Conservation (phyloP, 2,888 invertebrate species). For the Eucriotettix oculatus region DNA sequence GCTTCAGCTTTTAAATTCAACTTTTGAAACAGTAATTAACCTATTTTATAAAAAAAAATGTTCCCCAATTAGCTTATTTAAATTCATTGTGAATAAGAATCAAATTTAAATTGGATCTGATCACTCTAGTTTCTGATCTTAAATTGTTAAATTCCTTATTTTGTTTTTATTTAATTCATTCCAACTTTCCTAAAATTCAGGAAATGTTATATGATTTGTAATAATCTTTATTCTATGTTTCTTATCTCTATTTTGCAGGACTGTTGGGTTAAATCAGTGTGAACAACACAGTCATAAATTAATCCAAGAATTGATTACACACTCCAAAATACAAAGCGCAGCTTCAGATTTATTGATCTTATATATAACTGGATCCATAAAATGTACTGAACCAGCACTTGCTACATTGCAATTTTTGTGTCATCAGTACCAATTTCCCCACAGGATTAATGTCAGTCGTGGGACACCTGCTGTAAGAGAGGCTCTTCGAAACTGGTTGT, state of each 20-base stretch:
- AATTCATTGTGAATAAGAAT: too few relatives aligned
- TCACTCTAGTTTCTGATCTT: too few relatives aligned
- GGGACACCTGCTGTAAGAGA: not conserved
- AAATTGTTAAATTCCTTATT: too few relatives aligned
- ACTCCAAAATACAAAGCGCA: slow-evolving; percentile 18
- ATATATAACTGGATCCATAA: not conserved
- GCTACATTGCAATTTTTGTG: not conserved
- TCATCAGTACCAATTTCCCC: not conserved
- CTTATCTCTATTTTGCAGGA: slow-evolving; percentile 20
- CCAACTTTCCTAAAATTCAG: too few relatives aligned
- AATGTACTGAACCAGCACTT: not conserved
- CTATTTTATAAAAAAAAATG: too few relatives aligned
- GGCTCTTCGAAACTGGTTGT: not conserved
- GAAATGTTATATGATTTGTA: too few relatives aligned
- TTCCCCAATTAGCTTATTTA: too few relatives aligned
- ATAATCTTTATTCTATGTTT: too few relatives aligned
- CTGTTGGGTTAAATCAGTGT: slow-evolving; percentile 29
- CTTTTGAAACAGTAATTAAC: too few relatives aligned
- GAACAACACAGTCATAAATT: slow-evolving; percentile 27
- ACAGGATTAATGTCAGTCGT: not conserved
- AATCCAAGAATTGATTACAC: slow-evolving; percentile 24
- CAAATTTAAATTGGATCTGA: too few relatives aligned
- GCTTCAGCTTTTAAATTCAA: too few relatives aligned
- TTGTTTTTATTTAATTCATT: too few relatives aligned
- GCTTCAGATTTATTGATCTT: not conserved